A percentile compares a stretch with the other conserved stretches of the same genome.
Conservation (phyloP, 2,888 invertebrate genomes). For the Pterostichus madidus region DNA sequence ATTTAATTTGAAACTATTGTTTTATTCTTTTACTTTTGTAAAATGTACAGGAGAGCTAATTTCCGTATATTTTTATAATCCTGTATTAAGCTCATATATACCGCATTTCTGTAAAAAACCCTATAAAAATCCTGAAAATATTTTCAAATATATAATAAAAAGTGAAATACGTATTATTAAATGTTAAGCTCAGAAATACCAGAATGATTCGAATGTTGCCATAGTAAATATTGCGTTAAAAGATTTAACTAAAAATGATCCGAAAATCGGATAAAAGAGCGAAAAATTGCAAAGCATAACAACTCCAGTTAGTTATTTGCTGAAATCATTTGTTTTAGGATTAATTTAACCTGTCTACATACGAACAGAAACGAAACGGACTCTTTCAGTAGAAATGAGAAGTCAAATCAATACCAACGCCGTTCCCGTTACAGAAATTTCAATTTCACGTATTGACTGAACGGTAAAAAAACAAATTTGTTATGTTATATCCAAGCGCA, state of each 20-base stretch:
- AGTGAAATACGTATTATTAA: no score
- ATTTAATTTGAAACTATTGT: no score
- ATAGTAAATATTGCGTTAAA: conserved; percentile 18
- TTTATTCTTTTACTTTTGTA: no score
- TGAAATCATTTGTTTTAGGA: conserved; percentile 41
- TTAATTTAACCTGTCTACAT: conserved; percentile 46
- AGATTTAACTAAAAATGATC: conserved; percentile 29
- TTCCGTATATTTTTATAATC: no score
- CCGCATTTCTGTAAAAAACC: no score
- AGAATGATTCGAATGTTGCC: not conserved
- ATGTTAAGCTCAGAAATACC: no score
- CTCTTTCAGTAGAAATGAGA: conserved; percentile 9
- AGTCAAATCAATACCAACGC: conserved; percentile 33
- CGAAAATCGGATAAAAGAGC: conserved; percentile 15
- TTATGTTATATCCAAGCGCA: conserved; percentile 19
- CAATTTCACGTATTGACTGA: conserved; percentile 28
- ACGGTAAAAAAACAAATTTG: conserved; percentile 23
- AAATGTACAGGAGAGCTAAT: no score
- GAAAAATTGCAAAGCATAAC: conserved; percentile 26
- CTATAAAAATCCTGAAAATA: no score
- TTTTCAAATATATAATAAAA: no score
- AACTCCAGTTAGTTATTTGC: conserved; percentile 33
- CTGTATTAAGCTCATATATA: no score
- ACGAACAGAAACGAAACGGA: not conserved
- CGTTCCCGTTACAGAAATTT: conserved; percentile 31